phyloP scores from a whole-genome alignment of 2,113 vertebrate species.

The Phaethon lepturus region DNA sequence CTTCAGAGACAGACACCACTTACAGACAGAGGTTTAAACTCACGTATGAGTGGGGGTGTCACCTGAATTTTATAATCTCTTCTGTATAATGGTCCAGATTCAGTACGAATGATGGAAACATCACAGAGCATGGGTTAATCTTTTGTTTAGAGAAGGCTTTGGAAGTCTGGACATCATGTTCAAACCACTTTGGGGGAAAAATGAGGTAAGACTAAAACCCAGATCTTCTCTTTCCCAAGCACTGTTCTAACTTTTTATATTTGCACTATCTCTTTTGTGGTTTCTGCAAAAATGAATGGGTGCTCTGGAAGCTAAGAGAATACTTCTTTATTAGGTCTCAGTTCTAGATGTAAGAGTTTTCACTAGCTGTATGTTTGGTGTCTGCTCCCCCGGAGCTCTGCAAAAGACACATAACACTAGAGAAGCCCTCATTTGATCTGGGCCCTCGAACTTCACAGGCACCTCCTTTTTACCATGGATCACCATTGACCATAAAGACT shows the following conservation, averaged over 20 bases:
- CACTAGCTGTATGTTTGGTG: background rate
- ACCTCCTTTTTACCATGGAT: background rate
- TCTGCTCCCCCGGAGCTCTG: background rate
- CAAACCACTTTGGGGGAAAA: background rate
- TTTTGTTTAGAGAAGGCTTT: background rate
- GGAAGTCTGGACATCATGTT: background rate
- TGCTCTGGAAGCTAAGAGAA: background rate
- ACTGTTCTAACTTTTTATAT: background rate
- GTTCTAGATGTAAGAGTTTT: background rate
- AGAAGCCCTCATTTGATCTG: background rate
- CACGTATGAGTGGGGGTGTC: fast-evolving
- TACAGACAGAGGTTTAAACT: background rate
- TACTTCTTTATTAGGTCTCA: background rate
- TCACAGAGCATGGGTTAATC: background rate
- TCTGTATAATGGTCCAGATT: background rate
- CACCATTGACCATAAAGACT: background rate
- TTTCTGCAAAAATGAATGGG: background rate
- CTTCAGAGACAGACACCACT: background rate
- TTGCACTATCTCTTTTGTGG: fast-evolving
- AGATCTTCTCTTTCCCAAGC: background rate
- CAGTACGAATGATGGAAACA: background rate
- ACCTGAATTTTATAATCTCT: background rate
- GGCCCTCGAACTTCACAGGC: background rate
- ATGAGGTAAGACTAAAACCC: background rate
- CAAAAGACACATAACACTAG: background rate